Conservation (phyloP, 2,797 vertebrate genomes). For the Melanotaenia nigrans region DNA sequence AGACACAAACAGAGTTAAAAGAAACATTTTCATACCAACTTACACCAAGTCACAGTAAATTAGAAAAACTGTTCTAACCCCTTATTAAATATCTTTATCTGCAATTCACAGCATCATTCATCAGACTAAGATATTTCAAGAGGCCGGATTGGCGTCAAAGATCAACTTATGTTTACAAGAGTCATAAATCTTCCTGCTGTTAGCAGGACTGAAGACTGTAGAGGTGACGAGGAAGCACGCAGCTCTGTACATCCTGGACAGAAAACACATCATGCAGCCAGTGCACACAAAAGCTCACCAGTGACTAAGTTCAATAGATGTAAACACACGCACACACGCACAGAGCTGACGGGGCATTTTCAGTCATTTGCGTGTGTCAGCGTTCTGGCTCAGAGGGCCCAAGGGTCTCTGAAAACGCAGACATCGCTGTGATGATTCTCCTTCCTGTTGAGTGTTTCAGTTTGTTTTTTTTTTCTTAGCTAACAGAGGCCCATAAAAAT, state of each 20-base stretch:
- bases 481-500: not conserved
- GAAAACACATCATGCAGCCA: slow-evolving; percentile 33
- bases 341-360: slow-evolving; percentile 57
- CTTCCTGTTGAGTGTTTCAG: slow-evolving; percentile 19
- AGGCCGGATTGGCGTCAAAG: slow-evolving; percentile 31
- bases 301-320: slow-evolving; percentile 38
- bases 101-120: slow-evolving; percentile 4
- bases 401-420: slow-evolving; percentile 33
- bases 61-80: not conserved
- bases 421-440: slow-evolving; percentile 12
- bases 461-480: not conserved
- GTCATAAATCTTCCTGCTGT: slow-evolving; percentile 53
- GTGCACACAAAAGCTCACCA: slow-evolving; percentile 30
- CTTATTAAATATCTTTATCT: slow-evolving; percentile 5
- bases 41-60: not conserved
- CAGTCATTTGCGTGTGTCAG: slow-evolving; percentile 36
- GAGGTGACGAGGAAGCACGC: slow-evolving; percentile 50
- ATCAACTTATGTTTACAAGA: slow-evolving; percentile 30
- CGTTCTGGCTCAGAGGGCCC: slow-evolving; percentile 41
- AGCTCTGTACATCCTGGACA: slow-evolving; percentile 51
- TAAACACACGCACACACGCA: slow-evolving; percentile 5
- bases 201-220: slow-evolving; percentile 26
- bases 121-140: slow-evolving; percentile 42
- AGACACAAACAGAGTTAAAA: not conserved
- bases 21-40: not conserved